These are phyloP conservation scores for Cerastoderma edule DNA, from an alignment of 2,888 invertebrate species.

Conservation along the genomic window DNA sequence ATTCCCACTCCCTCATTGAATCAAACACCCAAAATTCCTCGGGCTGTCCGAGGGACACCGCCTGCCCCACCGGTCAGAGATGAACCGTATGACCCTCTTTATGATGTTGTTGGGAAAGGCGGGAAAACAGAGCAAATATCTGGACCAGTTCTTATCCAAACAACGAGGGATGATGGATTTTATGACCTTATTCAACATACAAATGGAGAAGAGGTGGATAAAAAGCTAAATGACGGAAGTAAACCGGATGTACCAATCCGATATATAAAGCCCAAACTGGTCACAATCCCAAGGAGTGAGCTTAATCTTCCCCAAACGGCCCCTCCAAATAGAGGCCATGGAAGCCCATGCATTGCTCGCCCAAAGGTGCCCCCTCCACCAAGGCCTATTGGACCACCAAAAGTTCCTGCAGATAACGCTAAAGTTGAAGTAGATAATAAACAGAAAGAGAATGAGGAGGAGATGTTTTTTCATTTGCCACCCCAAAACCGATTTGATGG, in stretches of 20 bases:
- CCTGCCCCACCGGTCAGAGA: constrained; percentile 6
- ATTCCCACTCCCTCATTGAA: constrained; percentile 30
- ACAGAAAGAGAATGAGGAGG: constrained; percentile 40
- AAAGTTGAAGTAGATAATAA: constrained; percentile 7
- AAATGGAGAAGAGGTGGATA: constrained; percentile 5
- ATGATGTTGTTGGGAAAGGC: constrained; percentile 27
- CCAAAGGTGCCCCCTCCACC: constrained; percentile 57
- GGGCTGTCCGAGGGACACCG: constrained; percentile 39
- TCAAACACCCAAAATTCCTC: constrained; percentile 40
- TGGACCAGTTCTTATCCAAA: constrained; percentile 19
- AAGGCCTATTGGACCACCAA: constrained; percentile 50
- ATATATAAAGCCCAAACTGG: constrained; percentile 71
- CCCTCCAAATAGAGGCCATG: constrained; percentile 4
- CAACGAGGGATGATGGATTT: constrained; percentile 30
- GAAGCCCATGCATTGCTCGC: constrained; percentile 12
- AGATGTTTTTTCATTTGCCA: constrained; percentile 44
- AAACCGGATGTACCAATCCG: constrained; percentile 68
- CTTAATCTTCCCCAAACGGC: constrained; percentile 37
- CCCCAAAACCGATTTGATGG: constrained; percentile 46
- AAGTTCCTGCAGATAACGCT: constrained; percentile 24
- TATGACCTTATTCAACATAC: constrained; percentile 42
- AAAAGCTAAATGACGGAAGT: constrained; percentile 30
- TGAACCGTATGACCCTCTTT: constrained; percentile 26
- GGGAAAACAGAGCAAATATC: constrained; percentile 23
- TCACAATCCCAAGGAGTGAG: constrained; percentile 65